Base-by-base conservation (phyloP, 2,797 vertebrate species). In the Paedocypris micromegethes region DNA sequence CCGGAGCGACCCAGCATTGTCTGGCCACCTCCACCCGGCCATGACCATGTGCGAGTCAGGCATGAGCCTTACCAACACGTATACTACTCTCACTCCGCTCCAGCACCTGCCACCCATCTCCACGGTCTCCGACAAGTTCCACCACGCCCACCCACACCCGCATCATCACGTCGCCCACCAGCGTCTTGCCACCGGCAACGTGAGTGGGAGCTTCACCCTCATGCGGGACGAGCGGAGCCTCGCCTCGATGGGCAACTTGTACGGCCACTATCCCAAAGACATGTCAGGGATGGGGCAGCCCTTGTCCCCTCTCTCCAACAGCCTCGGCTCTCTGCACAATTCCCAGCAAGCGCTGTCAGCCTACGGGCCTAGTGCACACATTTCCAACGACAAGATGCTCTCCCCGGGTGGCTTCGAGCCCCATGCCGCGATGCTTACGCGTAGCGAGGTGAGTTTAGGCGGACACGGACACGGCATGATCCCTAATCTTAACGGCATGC, bases 1-100 rank as follows among this genome's bases (percentile, higher is more conserved):
- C 86, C 90, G 95, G 61, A 79, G 89, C 44, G 86, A 93, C 74
- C 82, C 90, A 60, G 84, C 86, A 77, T 84, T 92, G 78, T 88
- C 80, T 75, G 90, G 82, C 66, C 93, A 95, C 75, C 86, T 97
- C 74, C 96, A 97, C 84, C 92, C 92, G 41, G 93, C 94, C 73
- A 95, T 98, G 92, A 93, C 90, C 86, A 95, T 98, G 95, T 98
- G 96, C 81, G 95, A 98, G 74, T 92, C 82, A 48, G 92, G 91
- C 47, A 93, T 96, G 92, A 92, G 91, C 83, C 86, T 97, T 39
- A 93, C 93, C 80, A 93, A 93, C 87, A 96, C 93, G 6, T 96
- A 97, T 87, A 94, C 96, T 70, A 95, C 94, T 9, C 91, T 97
- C 74, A 94, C 94, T 41, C 96, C 96, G 2, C 90, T 98, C 70